Evolutionary conservation across 2,113 vertebrate species (phyloP).

Genomic region (Okapia johnstoni): DNA sequence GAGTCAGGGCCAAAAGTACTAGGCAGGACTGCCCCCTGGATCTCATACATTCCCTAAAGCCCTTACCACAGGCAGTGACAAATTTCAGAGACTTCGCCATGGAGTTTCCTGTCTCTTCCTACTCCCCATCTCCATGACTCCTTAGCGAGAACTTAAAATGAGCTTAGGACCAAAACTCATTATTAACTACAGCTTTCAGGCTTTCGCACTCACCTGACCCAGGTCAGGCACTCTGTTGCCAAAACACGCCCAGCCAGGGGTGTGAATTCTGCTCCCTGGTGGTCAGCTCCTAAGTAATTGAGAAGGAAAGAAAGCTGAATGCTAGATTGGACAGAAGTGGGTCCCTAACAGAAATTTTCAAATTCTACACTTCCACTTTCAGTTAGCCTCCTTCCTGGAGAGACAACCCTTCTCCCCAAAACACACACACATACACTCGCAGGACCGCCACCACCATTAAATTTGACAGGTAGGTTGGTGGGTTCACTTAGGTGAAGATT

Average conservation of each 20-base stretch:
- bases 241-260: not conserved
- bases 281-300: constrained; percentile 37
- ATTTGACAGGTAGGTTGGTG: not conserved
- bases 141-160: not conserved
- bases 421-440: not conserved
- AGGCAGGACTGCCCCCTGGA: not conserved
- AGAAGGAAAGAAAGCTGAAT: not conserved
- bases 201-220: constrained; percentile 64
- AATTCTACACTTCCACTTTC: not conserved
- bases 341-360: not conserved
- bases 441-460: not conserved
- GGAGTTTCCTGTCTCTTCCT: not conserved
- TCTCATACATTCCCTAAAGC: not conserved
- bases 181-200: not conserved
- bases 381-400: not conserved
- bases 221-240: constrained; percentile 34
- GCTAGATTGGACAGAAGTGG: not conserved
- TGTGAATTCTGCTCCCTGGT: not conserved
- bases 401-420: not conserved
- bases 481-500: not conserved
- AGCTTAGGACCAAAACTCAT: not conserved
- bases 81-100: not conserved
- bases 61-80: not conserved
- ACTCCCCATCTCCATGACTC: not conserved
- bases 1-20: not conserved